phyloP scores from a whole-genome alignment of 1,140 invertebrate species.

The Megalonaias nervosa region DNA sequence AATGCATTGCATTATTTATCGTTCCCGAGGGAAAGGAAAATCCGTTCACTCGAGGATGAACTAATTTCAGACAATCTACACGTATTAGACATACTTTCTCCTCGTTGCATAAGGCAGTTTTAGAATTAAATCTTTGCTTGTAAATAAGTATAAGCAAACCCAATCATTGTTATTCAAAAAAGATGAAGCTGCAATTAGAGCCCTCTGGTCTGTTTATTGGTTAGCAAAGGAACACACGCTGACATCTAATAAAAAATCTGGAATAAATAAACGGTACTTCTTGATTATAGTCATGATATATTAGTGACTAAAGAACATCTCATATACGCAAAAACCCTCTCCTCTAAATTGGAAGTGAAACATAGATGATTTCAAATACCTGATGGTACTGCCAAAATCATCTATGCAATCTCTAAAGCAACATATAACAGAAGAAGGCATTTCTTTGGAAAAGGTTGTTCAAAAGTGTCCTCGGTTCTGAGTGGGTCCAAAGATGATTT shows the following conservation, averaged over 20 bases:
- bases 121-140: not conserved
- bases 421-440: not conserved
- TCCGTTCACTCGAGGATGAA: not conserved
- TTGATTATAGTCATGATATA: constrained; percentile 12
- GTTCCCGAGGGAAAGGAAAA: no score
- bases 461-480: constrained; percentile 1
- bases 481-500: not conserved
- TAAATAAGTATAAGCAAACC: not conserved
- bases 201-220: not conserved
- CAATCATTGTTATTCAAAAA: not conserved
- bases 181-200: not conserved
- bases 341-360: not conserved
- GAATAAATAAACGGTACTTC: not conserved
- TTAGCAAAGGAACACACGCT: not conserved
- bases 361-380: not conserved
- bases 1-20: no score
- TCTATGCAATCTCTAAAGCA: not conserved
- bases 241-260: not conserved
- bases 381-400: not conserved
- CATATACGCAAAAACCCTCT: not conserved
- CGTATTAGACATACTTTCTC: not conserved
- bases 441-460: not conserved
- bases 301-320: constrained; percentile 9
- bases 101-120: not conserved
- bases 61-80: constrained; percentile 2